Evolutionary conservation across 2,113 vertebrate genomes (phyloP), one percentile per base, ranked within the genome.

Genomic region (Psittacus erithacus): DNA sequence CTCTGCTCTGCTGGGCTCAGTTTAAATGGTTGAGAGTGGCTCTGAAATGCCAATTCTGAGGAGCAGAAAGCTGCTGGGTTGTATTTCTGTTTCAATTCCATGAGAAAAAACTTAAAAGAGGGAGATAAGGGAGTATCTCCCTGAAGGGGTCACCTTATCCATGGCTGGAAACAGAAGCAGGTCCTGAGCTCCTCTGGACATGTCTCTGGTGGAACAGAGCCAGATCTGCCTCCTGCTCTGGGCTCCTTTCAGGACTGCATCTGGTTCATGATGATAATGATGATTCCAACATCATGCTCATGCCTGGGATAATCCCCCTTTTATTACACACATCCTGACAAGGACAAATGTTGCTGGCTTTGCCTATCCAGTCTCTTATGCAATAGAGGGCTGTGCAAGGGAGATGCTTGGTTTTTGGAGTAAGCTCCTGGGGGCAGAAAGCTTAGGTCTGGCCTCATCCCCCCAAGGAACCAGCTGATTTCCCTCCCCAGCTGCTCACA

Each of bases 251-350:
- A 74, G 64, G 47, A 43, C 33, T 81, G 59, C 53, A 41, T 70
- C 93, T 95, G 75, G 31, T 91, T 91, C 46, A 6, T 29, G 44
- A 8, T 39, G 95, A 91, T 89, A 92, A 94, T n/a, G 62, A 82
- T 65, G 68, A 65, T 81, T 80, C 82, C 53, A 53, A 80, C 67
- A 65, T 52, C 73, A 64, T 27, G 50, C 76, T 93, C 80, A 25
- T 1, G 27, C 31, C 69, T 92, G 76, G 64, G 73, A 90, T 94
- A 92, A 95, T 93, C 76, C 39, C 67, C 24, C 29, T 90, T 80
- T 83, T 73, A 62, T 94, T 83, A n/a, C 46, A 49, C 10, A 13
- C 50, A 53, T 50, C 64, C 55, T 53, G 31, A 29, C 1, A 22
- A 80, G 68, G 47, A 81, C 64, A 71, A 86, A 81, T 39, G 27